phyloP scores from a whole-genome alignment of 2,113 vertebrate species.

The Gopherus flavomarginatus region DNA sequence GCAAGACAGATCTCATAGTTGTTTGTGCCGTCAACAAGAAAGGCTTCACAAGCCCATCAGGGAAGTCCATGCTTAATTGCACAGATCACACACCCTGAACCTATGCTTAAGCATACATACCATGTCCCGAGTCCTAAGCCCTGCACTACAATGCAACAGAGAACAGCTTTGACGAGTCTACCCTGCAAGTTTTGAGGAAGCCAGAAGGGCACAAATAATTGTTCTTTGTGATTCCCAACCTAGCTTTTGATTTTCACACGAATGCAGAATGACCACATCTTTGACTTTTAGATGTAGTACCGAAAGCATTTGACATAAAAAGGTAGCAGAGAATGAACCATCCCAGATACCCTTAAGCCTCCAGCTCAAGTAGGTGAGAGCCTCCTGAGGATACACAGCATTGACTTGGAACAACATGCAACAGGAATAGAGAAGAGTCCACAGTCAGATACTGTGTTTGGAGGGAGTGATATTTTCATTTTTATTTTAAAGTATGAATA shows the following conservation, averaged over 20 bases:
- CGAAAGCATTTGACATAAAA: neutral
- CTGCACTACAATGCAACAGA: neutral
- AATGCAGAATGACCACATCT: neutral
- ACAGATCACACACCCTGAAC: neutral
- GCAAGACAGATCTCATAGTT: too few species aligned
- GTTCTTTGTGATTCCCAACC: neutral
- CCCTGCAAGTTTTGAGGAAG: neutral
- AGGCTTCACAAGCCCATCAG: neutral
- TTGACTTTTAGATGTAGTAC: neutral
- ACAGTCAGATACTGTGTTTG: fast-evolving
- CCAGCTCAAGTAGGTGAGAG: neutral
- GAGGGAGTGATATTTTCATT: neutral
- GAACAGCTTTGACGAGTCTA: neutral
- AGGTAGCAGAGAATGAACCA: neutral
- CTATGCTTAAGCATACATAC: neutral
- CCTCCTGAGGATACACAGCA: neutral
- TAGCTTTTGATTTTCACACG: neutral
- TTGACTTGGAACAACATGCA: neutral
- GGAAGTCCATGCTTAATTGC: neutral
- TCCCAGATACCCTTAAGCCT: neutral
- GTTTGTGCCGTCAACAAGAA: neutral
- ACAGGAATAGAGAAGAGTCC: neutral
- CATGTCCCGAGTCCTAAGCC: neutral
- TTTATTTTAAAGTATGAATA: neutral
- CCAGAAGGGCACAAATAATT: neutral